Evolutionary conservation across 2,797 vertebrate species (phyloP), one percentile per base, ranked within the genome.

Genomic region (Rhinichthys osculus): DNA sequence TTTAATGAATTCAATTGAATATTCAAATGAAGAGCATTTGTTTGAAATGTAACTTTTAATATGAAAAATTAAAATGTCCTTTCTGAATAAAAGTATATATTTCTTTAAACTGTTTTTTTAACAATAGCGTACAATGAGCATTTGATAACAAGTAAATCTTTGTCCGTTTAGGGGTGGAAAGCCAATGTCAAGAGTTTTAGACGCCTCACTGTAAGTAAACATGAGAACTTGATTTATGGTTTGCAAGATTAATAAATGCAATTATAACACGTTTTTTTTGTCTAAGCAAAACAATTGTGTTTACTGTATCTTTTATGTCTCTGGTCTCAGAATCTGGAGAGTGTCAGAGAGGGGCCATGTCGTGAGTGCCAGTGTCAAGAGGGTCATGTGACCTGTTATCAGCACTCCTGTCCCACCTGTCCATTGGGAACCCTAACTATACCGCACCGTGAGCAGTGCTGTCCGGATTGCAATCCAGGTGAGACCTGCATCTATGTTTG

Each of bases 381-480:
- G 0, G 87, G 91, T 1, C 93, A 89, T 67, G 94, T 97, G 88
- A 95, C 91, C n/a, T 99, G 98, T 92, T 98, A 96, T 42, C 93
- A 94, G 82, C 95, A 84, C 5, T 96, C 96, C 86, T 99, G 98
- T 88, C 92, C 91, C 0, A 95, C 95, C 0, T 99, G 98, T 86
- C 95, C 96, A 0, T 72, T 57, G 2, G 96, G 95, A 84, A 95
- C 90, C 23, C 90, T 97, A 82, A 87, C 95, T 1, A 50, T 93
- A 5, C 44, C 83, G 38, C 89, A 57, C 2, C 83, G 92, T 30
- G 96, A 94, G 1, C 89, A 66, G 3, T 99, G 98, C 94, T 99
- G 98, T 85, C 96, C 95, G 0, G 91, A 91, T 44, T 99, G 98
- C 90, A 91, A 89, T n/a, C 91, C 95, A 94, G 97, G 98, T 99